These are phyloP conservation scores for Acanthopagrus latus DNA, from an alignment of 2,797 vertebrate genomes.

Conservation along the genomic window DNA sequence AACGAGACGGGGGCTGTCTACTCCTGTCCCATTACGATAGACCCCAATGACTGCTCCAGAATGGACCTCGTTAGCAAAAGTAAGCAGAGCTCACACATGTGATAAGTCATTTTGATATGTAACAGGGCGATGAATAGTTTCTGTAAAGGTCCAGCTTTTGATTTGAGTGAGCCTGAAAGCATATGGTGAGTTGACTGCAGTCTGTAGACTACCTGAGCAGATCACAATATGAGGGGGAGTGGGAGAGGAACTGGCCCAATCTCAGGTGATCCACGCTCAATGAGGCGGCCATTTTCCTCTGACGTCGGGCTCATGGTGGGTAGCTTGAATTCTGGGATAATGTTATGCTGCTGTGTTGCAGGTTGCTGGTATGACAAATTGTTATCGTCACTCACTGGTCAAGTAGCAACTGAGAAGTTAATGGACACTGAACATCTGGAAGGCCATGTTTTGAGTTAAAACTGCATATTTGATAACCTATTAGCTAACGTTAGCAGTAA, in stretches of 20 bases:
- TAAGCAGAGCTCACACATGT: conserved; percentile 66
- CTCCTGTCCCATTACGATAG: conserved; percentile 88
- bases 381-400: too few relatives aligned
- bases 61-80: conserved; percentile 89
- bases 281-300: too few relatives aligned
- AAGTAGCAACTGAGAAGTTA: too few relatives aligned
- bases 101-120: not conserved
- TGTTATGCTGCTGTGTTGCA: too few relatives aligned
- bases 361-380: too few relatives aligned
- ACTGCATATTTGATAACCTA: too few relatives aligned
- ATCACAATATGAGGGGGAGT: not conserved
- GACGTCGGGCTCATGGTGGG: too few relatives aligned
- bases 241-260: not conserved
- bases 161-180: not conserved
- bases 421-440: too few relatives aligned
- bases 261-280: too few relatives aligned
- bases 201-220: not conserved
- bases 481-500: too few relatives aligned
- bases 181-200: not conserved
- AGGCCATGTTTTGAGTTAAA: too few relatives aligned
- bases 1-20: conserved; percentile 93
- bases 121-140: not conserved
- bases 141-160: not conserved
- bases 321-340: too few relatives aligned
- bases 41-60: conserved; percentile 87